phyloP scores from a whole-genome alignment of 1,140 invertebrate species.

The Drosophila ironensis region DNA sequence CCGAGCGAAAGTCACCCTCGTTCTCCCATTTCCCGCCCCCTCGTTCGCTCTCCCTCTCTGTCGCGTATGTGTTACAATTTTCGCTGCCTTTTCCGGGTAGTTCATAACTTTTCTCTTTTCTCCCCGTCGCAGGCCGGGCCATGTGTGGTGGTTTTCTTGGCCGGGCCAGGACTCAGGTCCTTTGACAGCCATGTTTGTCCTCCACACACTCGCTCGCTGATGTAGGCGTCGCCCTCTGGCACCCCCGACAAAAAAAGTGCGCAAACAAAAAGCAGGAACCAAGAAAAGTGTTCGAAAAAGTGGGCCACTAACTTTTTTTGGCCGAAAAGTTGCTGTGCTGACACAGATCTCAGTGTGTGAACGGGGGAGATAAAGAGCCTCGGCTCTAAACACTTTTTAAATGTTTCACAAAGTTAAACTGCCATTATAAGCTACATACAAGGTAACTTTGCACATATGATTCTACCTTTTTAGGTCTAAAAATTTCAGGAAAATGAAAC shows the following conservation, averaged over 20 bases:
- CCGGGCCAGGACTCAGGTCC: slow-evolving; percentile 36
- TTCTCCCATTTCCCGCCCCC: slow-evolving; percentile 9
- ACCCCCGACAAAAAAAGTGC: slow-evolving; percentile 19
- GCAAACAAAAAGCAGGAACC: background rate
- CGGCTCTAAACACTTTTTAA: background rate
- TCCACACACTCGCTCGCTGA: slow-evolving; percentile 21
- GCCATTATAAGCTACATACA: too few relatives aligned
- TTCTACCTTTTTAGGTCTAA: too few relatives aligned
- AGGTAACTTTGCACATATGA: too few relatives aligned
- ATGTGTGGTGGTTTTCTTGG: slow-evolving; percentile 69
- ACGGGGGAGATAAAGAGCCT: slow-evolving; percentile 4
- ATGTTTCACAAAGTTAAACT: too few relatives aligned
- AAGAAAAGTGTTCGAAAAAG: slow-evolving; percentile 20
- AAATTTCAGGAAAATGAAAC: too few relatives aligned
- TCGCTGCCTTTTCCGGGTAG: slow-evolving; percentile 20
- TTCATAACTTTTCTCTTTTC: slow-evolving; percentile 32
- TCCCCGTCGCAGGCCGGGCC: too few relatives aligned
- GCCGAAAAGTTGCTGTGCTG: slow-evolving; percentile 49
- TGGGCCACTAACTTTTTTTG: slow-evolving; percentile 63
- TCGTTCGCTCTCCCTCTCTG: background rate
- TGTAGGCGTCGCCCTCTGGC: slow-evolving; percentile 56
- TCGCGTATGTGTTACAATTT: slow-evolving; percentile 34
- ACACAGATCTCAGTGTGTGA: slow-evolving; percentile 22
- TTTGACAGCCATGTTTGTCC: slow-evolving; percentile 69
- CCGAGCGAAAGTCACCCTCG: slow-evolving; percentile 22